Conservation (phyloP, 2,113 vertebrate genomes). For the Eidolon helvum region DNA sequence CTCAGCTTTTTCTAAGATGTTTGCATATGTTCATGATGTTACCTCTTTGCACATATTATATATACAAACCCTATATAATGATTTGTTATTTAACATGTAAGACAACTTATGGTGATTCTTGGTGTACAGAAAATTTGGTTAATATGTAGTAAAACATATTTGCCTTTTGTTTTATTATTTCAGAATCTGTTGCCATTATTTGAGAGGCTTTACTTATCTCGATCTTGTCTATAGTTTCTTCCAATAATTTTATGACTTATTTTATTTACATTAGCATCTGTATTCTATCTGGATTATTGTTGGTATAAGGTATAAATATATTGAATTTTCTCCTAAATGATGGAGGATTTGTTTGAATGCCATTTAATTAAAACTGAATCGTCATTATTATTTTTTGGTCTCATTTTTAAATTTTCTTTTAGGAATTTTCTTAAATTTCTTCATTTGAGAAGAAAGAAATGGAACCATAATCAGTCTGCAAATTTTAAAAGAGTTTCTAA, state of each 20-base stretch:
- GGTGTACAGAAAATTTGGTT: background rate
- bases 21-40: background rate
- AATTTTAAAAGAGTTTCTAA: background rate
- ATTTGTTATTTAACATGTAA: background rate
- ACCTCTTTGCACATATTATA: background rate
- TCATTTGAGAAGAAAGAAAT: background rate
- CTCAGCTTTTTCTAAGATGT: background rate
- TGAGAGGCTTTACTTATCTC: background rate
- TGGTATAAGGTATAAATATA: background rate
- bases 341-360: background rate
- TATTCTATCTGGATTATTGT: background rate
- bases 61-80: background rate
- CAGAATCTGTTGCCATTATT: background rate
- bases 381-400: background rate
- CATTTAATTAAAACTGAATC: background rate
- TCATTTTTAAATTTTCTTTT: background rate
- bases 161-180: background rate
- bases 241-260: background rate
- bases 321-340: background rate
- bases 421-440: background rate
- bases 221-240: background rate
- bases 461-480: background rate
- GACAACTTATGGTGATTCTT: background rate
- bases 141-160: background rate
- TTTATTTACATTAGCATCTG: background rate